Base-by-base conservation (phyloP, 2,888 invertebrate genomes). In the Lepidochitona cinerea region DNA sequence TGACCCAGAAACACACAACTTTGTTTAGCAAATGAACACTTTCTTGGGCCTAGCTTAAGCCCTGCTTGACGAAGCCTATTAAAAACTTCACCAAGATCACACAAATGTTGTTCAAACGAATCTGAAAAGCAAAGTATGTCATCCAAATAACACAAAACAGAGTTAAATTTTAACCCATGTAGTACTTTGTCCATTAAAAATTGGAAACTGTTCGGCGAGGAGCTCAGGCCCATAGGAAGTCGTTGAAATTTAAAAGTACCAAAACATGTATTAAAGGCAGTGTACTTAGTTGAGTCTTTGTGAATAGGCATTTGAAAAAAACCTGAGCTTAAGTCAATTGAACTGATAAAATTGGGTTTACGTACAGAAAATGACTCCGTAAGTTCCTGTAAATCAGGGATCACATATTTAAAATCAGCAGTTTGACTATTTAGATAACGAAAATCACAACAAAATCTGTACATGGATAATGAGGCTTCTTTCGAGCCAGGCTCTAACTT, bases 381-480 rank as follows among this genome's bases (percentile, higher is more conserved):
- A 7, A 68, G 18, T 26, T 72, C 72, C 37, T 68, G 67, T 12
- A 67, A n/a, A 37, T 68, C 41, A 12, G 72, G 67, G 23, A 72
- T 72, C 2, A 26, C 41, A 37, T 72, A 72, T 4, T 33, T 12
- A 35, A 72, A 67, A 4, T 32, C 37, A 33, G 33, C 12, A 12
- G 72, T 72, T 37, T 68, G 68, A 26, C 49, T 65, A 36, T 72
- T 72, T 12, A 68, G 23, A 52, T 49, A 67, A 0, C 72, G 29
- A 54, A 67, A 72, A 36, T 72, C 67, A 26, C 67, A 67, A 68
- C 72, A 54, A n/a, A 68, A 72, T 1, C 68, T 18, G 33, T 70
- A 33, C 37, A 37, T 37, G 35, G 36, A 66, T 29, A 66, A 37
- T n/a, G 37, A n/a, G 2, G 36, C 35, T 66, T 66, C n/a, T 26